phyloP scores from a whole-genome alignment of 2,888 invertebrate genomes.

The Apotomis betuletana region DNA sequence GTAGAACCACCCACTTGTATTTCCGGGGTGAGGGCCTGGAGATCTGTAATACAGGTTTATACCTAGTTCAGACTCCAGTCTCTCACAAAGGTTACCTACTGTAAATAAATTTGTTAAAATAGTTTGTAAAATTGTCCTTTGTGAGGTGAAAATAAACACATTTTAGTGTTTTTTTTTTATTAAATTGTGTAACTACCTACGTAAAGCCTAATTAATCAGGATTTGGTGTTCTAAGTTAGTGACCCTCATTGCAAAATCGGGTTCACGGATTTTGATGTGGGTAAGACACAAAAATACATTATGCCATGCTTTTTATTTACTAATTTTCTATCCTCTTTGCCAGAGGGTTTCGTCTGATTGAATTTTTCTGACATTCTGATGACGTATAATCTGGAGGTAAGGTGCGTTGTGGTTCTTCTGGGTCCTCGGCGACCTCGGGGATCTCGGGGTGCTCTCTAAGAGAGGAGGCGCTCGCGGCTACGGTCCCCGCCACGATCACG shows the following conservation, averaged over 20 bases:
- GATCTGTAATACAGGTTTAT: no score
- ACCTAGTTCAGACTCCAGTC: no score
- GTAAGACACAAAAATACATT: not conserved
- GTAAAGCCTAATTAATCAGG: not conserved
- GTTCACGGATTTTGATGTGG: not conserved
- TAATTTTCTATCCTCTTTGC: not conserved
- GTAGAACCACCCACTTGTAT: no score
- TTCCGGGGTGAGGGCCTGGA: no score
- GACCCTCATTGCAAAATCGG: not conserved
- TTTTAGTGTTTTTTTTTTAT: no score
- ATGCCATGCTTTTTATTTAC: not conserved
- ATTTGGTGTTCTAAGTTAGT: not conserved
- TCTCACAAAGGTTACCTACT: no score
- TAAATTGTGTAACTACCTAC: not conserved
- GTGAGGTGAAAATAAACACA: no score
- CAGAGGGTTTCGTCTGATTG: slow-evolving; percentile 14
- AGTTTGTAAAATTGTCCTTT: no score
- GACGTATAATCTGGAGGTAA: no score
- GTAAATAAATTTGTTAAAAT: no score
- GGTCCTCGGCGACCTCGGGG: no score
- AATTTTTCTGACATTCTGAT: not conserved
- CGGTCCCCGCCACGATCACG: slow-evolving; percentile 8
- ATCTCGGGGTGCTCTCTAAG: slow-evolving; percentile 13
- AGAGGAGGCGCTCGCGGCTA: slow-evolving; percentile 5
- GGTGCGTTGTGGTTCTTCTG: slow-evolving; percentile 19